Evolutionary conservation across 2,113 vertebrate genomes (phyloP).

Genomic region (Neolamprologus cancellatus): DNA sequence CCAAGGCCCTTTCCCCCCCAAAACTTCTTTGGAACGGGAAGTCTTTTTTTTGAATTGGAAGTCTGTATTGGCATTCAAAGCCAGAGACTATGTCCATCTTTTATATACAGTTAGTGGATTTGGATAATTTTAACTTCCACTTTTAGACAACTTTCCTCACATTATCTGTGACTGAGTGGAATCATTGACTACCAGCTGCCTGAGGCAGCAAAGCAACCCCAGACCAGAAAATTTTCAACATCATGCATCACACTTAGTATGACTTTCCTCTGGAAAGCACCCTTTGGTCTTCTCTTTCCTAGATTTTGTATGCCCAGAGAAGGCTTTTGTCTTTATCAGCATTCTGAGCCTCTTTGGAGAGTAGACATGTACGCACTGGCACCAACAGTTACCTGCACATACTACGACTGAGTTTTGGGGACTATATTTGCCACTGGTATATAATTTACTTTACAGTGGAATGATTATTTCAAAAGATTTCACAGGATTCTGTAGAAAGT

Average conservation of each 20-base stretch:
- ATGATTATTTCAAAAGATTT: neutral
- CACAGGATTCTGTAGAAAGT: neutral
- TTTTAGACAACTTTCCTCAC: neutral
- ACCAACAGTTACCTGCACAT: neutral
- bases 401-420: neutral
- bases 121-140: neutral
- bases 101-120: neutral
- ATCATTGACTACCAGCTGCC: neutral
- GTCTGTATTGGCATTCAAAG: neutral
- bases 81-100: neutral
- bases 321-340: neutral
- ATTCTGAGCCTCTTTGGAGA: neutral
- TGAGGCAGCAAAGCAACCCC: neutral
- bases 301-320: neutral
- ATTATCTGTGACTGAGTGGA: neutral
- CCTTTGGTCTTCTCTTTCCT: neutral
- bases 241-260: neutral
- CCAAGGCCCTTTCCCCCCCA: accelerated
- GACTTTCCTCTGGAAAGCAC: neutral
- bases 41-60: neutral
- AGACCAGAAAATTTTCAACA: neutral
- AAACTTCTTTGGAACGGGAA: neutral
- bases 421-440: neutral
- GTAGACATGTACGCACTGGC: neutral
- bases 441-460: neutral